These are phyloP conservation scores for Oxyruncus cristatus DNA, from an alignment of 2,113 vertebrate genomes.

Conservation along the genomic window DNA sequence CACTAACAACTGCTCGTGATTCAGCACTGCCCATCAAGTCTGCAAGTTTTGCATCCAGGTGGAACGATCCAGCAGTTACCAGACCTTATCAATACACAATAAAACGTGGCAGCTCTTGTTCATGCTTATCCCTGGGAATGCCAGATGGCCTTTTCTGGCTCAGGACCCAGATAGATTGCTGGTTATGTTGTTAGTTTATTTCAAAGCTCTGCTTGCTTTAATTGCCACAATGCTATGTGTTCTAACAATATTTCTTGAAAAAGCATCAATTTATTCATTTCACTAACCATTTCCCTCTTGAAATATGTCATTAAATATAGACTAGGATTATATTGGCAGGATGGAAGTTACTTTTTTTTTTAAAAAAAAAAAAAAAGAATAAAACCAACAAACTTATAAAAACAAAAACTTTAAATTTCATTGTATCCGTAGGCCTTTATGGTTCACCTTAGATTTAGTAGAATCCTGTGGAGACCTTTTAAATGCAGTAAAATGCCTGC, in stretches of 20 bases:
- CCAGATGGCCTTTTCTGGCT: constrained; percentile 55
- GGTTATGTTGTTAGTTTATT: constrained; percentile 43
- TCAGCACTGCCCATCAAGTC: fast-evolving
- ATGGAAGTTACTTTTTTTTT: constrained; percentile 7
- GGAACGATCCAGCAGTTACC: neutral
- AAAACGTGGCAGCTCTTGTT: constrained; percentile 33
- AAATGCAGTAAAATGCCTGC: constrained; percentile 68
- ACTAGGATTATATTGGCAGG: neutral
- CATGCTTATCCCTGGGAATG: neutral
- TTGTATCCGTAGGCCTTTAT: constrained; percentile 53
- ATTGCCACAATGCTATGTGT: neutral
- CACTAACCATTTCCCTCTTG: neutral
- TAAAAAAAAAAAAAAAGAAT: neutral
- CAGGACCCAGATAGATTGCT: neutral
- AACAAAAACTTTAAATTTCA: constrained; percentile 72
- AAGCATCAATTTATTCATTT: neutral
- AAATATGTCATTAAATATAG: neutral
- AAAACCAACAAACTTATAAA: constrained; percentile 49
- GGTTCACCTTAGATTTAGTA: constrained; percentile 65
- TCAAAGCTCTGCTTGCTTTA: constrained; percentile 18
- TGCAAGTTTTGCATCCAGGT: neutral
- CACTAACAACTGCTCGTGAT: neutral
- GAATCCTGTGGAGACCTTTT: constrained; percentile 72
- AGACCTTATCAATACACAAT: constrained; percentile 35
- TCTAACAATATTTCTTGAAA: neutral